Evolutionary conservation across 2,888 invertebrate species (phyloP), one percentile per base, ranked within the genome.

Genomic region (Gordius sp.): DNA sequence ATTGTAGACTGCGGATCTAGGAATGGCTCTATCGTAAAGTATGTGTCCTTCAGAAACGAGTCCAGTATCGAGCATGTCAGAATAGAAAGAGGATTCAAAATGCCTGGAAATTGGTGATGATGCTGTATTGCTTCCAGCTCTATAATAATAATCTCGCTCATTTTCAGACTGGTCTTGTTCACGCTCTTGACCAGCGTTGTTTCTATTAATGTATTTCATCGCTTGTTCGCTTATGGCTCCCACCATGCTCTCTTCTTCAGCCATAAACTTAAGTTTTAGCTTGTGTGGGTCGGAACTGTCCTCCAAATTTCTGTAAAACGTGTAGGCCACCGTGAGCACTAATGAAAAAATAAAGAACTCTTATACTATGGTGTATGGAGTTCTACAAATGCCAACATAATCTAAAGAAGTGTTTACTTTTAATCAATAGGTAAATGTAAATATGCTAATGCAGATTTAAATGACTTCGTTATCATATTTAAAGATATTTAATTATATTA

Each of bases 21-120:
- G 20, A 20, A 18, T 47, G 4, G 8, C 16, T 47, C 20, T 8
- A 47, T 47, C 47, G 47, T 47, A 47, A n/a, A 47, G 20, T 4
- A 47, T 8, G 23, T 47, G 47, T n/a, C 47, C 47, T 20, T 47
- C 47, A 47, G 23, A 47, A n/a, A 47, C 47, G 4, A 47, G 4
- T n/a, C 47, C 47, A 20, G 47, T 47, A 47, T 47, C 47, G n/a
- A 47, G 4, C 20, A 4, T 20, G 4, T 47, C 47, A 23, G 4
- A n/a, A 20, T 47, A 4, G n/a, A 47, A n/a, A n/a, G 47, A 47
- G 13, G 13, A 20, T 20, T 47, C 47, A 47, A 47, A 47, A 47
- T n/a, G 20, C 20, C 47, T 8, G 4, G 47, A 47, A n/a, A 47
- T 4, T 20, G 4, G 23, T 23, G 23, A 47, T 18, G 20, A n/a